phyloP scores from a whole-genome alignment of 2,888 invertebrate genomes.

The Sialis lutaria region DNA sequence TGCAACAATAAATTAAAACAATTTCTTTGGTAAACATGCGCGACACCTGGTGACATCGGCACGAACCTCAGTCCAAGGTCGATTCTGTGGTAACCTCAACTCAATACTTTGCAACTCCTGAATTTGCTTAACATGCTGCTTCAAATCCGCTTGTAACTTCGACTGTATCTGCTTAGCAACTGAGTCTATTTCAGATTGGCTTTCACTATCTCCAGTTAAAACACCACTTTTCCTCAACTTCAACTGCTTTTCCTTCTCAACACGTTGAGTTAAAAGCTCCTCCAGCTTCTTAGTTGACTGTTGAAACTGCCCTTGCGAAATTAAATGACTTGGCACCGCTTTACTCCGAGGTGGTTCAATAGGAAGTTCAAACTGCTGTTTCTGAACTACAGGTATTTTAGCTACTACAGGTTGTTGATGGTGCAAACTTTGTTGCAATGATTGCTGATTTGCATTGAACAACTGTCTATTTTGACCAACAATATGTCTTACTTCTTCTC shows the following conservation, averaged over 20 bases:
- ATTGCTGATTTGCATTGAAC: constrained; percentile 22
- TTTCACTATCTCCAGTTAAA: constrained; percentile 13
- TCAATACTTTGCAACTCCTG: constrained; percentile 29
- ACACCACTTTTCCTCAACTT: constrained; percentile 14
- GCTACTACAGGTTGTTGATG: constrained; percentile 13
- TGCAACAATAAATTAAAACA: too few species aligned
- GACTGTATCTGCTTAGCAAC: constrained; percentile 27
- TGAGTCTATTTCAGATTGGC: constrained; percentile 17
- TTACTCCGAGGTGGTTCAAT: constrained; percentile 13
- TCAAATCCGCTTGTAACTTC: constrained; percentile 27
- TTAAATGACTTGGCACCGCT: constrained; percentile 12
- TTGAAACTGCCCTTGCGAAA: constrained; percentile 24
- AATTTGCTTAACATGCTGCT: constrained; percentile 28
- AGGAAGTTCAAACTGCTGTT: constrained; percentile 8
- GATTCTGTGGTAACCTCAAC: constrained; percentile 24
- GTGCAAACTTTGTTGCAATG: constrained; percentile 21
- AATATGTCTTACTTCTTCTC: constrained; percentile 13
- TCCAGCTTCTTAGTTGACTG: constrained; percentile 28
- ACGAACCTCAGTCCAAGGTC: constrained; percentile 19
- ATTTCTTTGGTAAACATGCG: neutral
- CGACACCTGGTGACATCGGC: neutral
- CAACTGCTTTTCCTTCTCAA: constrained; percentile 20
- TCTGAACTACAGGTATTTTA: constrained; percentile 3
- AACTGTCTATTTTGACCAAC: constrained; percentile 16
- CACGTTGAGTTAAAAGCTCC: constrained; percentile 24